Base-by-base conservation (phyloP, 2,797 vertebrate species). In the Myripristis jacobus region DNA sequence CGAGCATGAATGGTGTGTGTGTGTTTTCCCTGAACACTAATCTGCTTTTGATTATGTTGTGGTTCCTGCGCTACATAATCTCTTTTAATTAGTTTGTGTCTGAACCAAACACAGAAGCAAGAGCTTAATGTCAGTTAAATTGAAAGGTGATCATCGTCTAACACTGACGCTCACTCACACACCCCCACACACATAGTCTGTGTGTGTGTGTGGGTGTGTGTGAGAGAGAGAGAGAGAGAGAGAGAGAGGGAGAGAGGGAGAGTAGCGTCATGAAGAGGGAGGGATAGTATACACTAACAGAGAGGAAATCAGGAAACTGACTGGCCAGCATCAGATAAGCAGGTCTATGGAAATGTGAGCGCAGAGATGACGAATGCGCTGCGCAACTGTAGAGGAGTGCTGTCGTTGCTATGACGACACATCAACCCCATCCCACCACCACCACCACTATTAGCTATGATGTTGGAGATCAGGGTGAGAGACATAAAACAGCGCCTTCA, bases 311-410 rank as follows among this genome's bases (percentile, higher is more conserved):
- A 19, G 54, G 18, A 27, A 58, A 53, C 68, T 46, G 56, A 71
- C 19, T 52, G 34, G 36, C 46, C 46, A 41, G 57, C 63, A 81
- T 87, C 76, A 79, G 84, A 88, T 88, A 75, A 80, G 66, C 15
- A 16, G 16, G 0, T 6, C 12, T 79, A 85, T 84, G 81, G 76
- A 85, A 88, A 89, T 80, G 18, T 53, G 62, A 80, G 60, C 11
- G 11, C 21, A 8, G 58, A 47, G 56, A 60, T 83, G 78, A 84
- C 36, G 21, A 74, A 81, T 54, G 27, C 6, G 34, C 48, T 11
- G 47, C 47, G 36, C 47, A 61, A 22, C 57, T 58, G 65, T 7
- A 54, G 36, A 44, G 29, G 34, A 16, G 54, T 53, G 51, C 36
- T 57, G 55, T 24, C 10, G n/a, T 73, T 56, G 36, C 64, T 27